These are phyloP conservation scores for Passer montanus DNA, from an alignment of 2,113 vertebrate genomes.

Conservation along the genomic window DNA sequence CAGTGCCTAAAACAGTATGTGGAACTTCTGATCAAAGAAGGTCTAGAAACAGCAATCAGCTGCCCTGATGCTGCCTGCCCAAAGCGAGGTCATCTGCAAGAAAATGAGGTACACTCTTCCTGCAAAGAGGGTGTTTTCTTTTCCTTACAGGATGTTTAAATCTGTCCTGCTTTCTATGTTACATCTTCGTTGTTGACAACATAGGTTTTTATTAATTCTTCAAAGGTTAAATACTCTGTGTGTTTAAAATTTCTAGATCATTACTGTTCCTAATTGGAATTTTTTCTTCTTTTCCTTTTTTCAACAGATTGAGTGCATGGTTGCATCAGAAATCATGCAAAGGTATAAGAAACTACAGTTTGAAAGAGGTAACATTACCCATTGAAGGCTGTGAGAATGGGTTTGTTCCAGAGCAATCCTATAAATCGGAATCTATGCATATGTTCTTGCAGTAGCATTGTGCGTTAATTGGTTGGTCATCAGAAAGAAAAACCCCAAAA, in stretches of 20 bases:
- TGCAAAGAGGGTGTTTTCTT: neutral
- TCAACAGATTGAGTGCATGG: slow-evolving; percentile 94
- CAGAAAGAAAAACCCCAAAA: neutral
- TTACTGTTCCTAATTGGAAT: neutral
- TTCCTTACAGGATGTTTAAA: neutral
- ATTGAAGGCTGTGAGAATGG: neutral
- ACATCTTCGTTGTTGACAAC: neutral
- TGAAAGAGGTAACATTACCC: slow-evolving; percentile 85
- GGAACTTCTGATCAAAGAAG: slow-evolving; percentile 97
- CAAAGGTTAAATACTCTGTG: neutral
- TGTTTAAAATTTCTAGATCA: neutral
- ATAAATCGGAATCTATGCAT: neutral
- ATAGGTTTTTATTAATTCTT: neutral
- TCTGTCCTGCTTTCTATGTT: neutral
- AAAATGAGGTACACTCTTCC: slow-evolving; percentile 85
- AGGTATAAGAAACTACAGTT: slow-evolving; percentile 96
- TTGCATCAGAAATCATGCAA: slow-evolving; percentile 95
- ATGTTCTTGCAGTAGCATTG: neutral
- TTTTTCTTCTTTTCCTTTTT: neutral
- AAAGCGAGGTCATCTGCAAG: slow-evolving; percentile 92
- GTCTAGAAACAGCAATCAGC: slow-evolving; percentile 95
- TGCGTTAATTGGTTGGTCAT: neutral
- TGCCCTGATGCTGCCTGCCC: slow-evolving; percentile 96
- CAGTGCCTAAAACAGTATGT: slow-evolving; percentile 99
- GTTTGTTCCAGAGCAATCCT: neutral